Conservation (phyloP, 2,113 vertebrate species). For the Struthidea cinerea region DNA sequence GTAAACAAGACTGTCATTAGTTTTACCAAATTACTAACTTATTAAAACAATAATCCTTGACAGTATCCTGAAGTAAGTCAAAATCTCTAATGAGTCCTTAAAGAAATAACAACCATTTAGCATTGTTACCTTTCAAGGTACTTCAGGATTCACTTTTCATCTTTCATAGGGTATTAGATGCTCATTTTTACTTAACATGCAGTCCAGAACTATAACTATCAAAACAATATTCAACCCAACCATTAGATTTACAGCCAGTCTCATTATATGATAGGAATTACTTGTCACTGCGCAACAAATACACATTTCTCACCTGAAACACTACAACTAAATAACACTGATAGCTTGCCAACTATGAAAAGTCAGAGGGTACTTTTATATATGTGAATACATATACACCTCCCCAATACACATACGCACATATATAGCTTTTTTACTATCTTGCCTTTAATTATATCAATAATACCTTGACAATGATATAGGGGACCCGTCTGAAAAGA, state of each 20-base stretch:
- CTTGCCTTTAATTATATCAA: slow-evolving; percentile 49
- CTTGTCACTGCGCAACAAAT: slow-evolving; percentile 53
- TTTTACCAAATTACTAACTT: neutral
- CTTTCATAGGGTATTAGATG: neutral
- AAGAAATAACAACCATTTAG: neutral
- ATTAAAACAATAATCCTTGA: neutral
- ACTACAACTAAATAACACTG: slow-evolving; percentile 37
- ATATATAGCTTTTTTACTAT: neutral
- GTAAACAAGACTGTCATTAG: neutral
- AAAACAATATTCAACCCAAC: slow-evolving; percentile 49
- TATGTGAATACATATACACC: neutral
- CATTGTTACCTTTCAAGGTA: neutral
- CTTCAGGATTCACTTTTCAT: neutral
- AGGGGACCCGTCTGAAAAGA: slow-evolving; percentile 44
- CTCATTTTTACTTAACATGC: slow-evolving; percentile 29
- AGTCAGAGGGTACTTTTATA: neutral
- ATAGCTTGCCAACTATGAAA: slow-evolving; percentile 36
- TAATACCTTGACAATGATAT: slow-evolving; percentile 26
- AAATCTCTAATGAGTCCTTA: neutral
- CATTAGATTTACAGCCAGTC: slow-evolving; percentile 49
- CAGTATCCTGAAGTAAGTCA: neutral
- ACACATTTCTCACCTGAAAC: slow-evolving; percentile 61
- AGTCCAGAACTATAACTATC: neutral
- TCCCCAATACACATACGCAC: neutral
- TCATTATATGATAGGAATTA: slow-evolving; percentile 36